Evolutionary conservation across 1,140 invertebrate genomes (phyloP).

Genomic region (Ladona fulva): DNA sequence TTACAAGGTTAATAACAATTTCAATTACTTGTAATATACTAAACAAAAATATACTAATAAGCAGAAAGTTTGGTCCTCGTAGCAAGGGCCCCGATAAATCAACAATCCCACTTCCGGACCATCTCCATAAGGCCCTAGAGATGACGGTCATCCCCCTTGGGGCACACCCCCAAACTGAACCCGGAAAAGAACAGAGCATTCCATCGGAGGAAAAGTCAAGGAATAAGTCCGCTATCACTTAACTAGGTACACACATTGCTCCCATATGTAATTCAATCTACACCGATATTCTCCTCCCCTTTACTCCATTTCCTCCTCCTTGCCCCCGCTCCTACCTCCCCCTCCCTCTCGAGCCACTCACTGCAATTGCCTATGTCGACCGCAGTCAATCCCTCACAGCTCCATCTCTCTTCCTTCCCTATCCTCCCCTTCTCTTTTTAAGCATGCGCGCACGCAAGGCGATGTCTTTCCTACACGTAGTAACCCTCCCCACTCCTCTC

Average conservation of each 20-base stretch:
- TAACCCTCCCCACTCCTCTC: not conserved
- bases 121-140: no score
- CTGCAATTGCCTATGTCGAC: conserved; percentile 3
- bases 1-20: no score
- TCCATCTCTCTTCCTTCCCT: not conserved
- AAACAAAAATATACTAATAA: no score
- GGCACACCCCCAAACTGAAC: no score
- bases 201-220: not conserved
- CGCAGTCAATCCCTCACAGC: not conserved
- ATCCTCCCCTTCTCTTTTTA: not conserved
- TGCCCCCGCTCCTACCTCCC: not conserved
- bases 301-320: not conserved
- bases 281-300: not conserved
- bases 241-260: not conserved
- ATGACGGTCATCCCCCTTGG: no score
- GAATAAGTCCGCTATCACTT: not conserved
- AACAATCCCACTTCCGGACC: no score
- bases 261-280: not conserved
- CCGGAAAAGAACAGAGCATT: no score
- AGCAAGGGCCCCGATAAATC: no score
- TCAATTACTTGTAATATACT: no score
- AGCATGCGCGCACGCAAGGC: not conserved
- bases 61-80: no score
- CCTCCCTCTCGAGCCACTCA: not conserved
- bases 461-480: conserved; percentile 4